A percentile compares a stretch with the other conserved stretches of the same genome.
phyloP scores from a whole-genome alignment of 2,888 invertebrate genomes.

The Polyommatus icarus region DNA sequence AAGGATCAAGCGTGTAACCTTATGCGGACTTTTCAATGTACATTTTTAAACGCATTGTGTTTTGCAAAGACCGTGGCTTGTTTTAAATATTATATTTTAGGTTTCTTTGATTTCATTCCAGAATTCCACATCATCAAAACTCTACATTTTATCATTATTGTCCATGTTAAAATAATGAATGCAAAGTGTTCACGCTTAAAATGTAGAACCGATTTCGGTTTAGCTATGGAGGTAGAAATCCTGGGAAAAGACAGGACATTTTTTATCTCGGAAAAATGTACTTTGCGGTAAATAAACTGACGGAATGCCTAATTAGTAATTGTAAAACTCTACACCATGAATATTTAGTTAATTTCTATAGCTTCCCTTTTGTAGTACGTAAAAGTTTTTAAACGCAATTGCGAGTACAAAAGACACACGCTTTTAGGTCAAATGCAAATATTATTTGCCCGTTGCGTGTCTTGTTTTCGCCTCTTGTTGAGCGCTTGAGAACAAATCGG shows the following conservation, averaged over 20 bases:
- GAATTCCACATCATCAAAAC: not conserved
- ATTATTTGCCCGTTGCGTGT: conserved; percentile 70
- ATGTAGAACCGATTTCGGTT: too few relatives aligned
- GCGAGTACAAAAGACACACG: conserved; percentile 55
- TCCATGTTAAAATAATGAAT: too few relatives aligned
- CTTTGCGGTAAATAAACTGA: too few relatives aligned
- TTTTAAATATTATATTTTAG: not conserved
- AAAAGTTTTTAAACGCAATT: conserved; percentile 40
- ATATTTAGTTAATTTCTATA: not conserved
- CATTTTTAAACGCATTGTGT: not conserved
- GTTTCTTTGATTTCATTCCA: not conserved
- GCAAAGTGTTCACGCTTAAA: too few relatives aligned
- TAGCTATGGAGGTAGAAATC: too few relatives aligned
- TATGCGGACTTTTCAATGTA: conserved; percentile 2
- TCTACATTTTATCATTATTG: not conserved
- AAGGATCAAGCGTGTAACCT: not conserved
- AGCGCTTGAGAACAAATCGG: conserved; percentile 65
- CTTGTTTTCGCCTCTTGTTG: conserved; percentile 59
- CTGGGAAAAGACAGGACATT: too few relatives aligned
- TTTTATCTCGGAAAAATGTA: too few relatives aligned
- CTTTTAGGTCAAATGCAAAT: conserved; percentile 75
- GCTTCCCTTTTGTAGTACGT: conserved; percentile 33
- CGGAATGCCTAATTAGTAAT: not conserved
- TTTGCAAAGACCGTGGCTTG: not conserved
- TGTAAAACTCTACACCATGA: not conserved